These are phyloP conservation scores for Euphydryas editha DNA, from an alignment of 2,888 invertebrate genomes.

Conservation along the genomic window DNA sequence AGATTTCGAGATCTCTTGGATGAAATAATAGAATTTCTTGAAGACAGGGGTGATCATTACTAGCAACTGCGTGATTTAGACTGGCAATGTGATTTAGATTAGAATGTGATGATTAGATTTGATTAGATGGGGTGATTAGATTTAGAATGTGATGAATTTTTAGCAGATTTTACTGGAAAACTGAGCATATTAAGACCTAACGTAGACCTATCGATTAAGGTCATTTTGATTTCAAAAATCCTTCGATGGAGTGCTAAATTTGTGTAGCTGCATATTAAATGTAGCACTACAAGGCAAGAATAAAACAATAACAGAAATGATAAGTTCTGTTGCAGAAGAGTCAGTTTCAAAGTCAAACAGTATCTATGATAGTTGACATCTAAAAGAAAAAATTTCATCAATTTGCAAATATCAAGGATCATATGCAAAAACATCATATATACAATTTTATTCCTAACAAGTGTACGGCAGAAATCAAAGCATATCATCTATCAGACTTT, in stretches of 20 bases:
- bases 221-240: too few species aligned
- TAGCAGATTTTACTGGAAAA: slow-evolving; percentile 44
- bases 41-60: slow-evolving; percentile 41
- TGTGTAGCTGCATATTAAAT: slow-evolving; percentile 39
- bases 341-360: slow-evolving; percentile 41
- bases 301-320: slow-evolving; percentile 45
- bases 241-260: too few species aligned
- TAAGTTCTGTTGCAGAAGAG: slow-evolving; percentile 41
- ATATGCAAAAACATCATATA: slow-evolving; percentile 44
- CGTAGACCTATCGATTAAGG: too few species aligned
- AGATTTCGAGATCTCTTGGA: slow-evolving; percentile 43
- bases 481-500: slow-evolving; percentile 42
- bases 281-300: slow-evolving; percentile 42
- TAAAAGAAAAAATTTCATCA: slow-evolving; percentile 41
- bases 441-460: slow-evolving; percentile 44
- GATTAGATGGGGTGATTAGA: too few species aligned
- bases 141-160: too few species aligned
- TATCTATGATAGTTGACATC: slow-evolving; percentile 43
- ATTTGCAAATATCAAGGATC: slow-evolving; percentile 40
- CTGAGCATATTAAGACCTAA: too few species aligned
- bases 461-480: slow-evolving; percentile 44
- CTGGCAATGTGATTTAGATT: slow-evolving; percentile 46
- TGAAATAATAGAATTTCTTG: slow-evolving; percentile 43
- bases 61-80: slow-evolving; percentile 40
- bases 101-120: too few species aligned